Base-by-base conservation (phyloP, 1,140 invertebrate genomes). In the Ceratosolen fusciceps region DNA sequence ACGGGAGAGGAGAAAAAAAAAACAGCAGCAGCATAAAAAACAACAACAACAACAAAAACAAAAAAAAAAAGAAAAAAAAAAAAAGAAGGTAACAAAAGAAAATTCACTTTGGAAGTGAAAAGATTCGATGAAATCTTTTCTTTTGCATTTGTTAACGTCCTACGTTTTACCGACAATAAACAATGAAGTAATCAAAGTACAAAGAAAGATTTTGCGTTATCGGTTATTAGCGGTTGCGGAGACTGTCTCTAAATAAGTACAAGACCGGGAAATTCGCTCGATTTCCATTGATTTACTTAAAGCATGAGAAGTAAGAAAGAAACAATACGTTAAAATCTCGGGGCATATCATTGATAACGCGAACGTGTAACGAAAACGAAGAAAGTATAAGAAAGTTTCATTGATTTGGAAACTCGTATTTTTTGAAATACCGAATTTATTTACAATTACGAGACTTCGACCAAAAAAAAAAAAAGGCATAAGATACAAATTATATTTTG, bases 81-180 rank as follows among this genome's bases (percentile, higher is more conserved):
- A 31, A 73, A 62, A 24, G 47, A 29, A 29, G 37, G 39, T 34
- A 58, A 37, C 24, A 73, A 49, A 26, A 58, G 5, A 70, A 10
- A 47, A 62, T 74, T 62, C 58, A 31, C 56, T 62, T 62, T 52
- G 39, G 73, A 47, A 77, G 37, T 60, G 21, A 72, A 78, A 71
- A 72, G 56, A 12, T 67, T 78, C 56, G 1, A 16, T 52, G 2
- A 39, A 52, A 78, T 62, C 76, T 72, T 72, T 78, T 43, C 76
- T 72, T 76, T 74, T 73, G 77, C 76, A 78, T 74, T 79, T 79
- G 72, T 79, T 73, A 65, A 78, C 68, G 56, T 74, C 56, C 58
- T 74, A 65, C 78, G 78, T 79, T 74, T 79, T 49, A 79, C 52
- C 49, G 78, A 79, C 78, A 79, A 79, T 79, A 79, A 79, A 67